Percentiles rank a stretch among this genome's conserved stretches.
These are phyloP conservation scores for Nasonia giraulti DNA, from an alignment of 1,140 invertebrate species.

Conservation along the genomic window DNA sequence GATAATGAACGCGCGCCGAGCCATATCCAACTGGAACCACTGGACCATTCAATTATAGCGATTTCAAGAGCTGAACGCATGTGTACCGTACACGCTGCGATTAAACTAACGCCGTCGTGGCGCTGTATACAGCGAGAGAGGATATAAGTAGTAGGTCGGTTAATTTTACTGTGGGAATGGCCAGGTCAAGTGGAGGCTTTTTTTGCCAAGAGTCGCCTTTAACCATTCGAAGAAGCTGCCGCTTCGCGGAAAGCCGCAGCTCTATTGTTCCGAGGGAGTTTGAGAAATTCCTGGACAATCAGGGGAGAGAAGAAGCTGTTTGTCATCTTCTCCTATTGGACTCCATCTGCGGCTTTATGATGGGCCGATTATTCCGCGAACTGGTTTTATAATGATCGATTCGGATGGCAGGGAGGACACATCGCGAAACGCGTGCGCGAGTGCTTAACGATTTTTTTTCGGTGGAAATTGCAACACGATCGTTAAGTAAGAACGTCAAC, in stretches of 20 bases:
- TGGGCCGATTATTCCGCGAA: neutral
- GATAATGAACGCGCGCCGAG: constrained; percentile 15
- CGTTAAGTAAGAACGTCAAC: constrained; percentile 3
- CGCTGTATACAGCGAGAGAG: neutral
- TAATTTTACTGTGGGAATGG: constrained; percentile 22
- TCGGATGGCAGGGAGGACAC: too few species aligned
- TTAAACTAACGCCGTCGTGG: neutral
- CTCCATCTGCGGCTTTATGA: neutral
- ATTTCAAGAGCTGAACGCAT: neutral
- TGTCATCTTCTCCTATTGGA: neutral
- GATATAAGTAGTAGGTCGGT: neutral
- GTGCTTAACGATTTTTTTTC: neutral
- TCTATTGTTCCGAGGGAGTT: neutral
- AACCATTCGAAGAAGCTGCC: neutral
- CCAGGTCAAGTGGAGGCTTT: neutral
- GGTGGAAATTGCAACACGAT: neutral
- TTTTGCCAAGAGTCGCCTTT: neutral
- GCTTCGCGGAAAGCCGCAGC: neutral
- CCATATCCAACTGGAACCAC: neutral
- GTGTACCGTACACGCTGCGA: neutral
- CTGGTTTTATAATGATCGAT: too few species aligned
- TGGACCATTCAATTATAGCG: constrained; percentile 21
- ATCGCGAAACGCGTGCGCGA: too few species aligned
- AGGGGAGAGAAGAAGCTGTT: neutral
- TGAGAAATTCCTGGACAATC: neutral